These are phyloP conservation scores for Nannospalax galili DNA, from an alignment of 2,113 vertebrate genomes.

Conservation along the genomic window DNA sequence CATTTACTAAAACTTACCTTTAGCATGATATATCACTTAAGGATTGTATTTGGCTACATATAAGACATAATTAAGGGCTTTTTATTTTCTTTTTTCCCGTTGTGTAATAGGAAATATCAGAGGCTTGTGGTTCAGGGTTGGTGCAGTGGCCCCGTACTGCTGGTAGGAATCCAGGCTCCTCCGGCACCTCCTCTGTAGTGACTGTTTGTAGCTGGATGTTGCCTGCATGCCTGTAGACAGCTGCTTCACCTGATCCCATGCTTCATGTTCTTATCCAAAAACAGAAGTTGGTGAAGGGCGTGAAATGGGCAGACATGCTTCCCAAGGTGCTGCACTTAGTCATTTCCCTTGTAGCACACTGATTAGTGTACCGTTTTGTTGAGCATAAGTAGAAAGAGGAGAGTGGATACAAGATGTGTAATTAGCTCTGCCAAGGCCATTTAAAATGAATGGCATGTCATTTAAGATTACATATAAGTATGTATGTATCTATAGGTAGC, in stretches of 20 bases:
- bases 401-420: neutral
- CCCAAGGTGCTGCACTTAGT: too few relatives aligned
- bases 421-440: neutral
- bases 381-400: neutral
- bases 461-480: neutral
- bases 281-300: too few relatives aligned
- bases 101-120: neutral
- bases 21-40: neutral
- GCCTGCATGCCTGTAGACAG: neutral
- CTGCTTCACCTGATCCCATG: neutral
- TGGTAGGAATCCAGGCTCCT: neutral
- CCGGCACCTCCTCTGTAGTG: neutral
- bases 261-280: neutral
- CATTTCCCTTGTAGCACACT: neutral
- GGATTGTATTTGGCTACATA: neutral
- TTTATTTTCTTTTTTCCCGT: neutral
- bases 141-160: neutral
- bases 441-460: neutral
- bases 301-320: too few relatives aligned
- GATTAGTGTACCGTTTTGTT: neutral
- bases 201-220: neutral
- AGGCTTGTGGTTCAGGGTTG: too few relatives aligned
- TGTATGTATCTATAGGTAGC: too few relatives aligned
- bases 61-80: neutral
- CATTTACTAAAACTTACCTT: constrained; percentile 12